Evolutionary conservation across 2,113 vertebrate species (phyloP).

Genomic region (Phylloscopus trochilus): DNA sequence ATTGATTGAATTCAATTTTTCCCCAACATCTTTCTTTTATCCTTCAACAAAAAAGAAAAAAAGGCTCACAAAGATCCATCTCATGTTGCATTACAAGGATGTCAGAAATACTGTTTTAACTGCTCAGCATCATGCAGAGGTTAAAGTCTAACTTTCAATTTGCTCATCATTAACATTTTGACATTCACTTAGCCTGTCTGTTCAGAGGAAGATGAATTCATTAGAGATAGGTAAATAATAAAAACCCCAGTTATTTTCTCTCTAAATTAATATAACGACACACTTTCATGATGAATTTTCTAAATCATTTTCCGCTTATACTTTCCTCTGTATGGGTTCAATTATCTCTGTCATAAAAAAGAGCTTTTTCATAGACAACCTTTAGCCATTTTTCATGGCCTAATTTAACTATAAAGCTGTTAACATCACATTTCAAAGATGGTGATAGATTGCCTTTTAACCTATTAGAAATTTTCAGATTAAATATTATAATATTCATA

Average conservation of each 20-base stretch:
- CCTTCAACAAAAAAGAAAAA: background rate
- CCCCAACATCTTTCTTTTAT: conserved; percentile 21
- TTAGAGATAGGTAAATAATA: conserved; percentile 72
- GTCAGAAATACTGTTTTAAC: conserved; percentile 43
- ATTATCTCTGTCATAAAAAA: conserved; percentile 79
- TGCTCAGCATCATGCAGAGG: conserved; percentile 1
- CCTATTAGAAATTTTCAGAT: conserved; percentile 64
- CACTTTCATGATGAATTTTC: conserved; percentile 72
- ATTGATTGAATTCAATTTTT: conserved; percentile 24
- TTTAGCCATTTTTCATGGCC: conserved; percentile 74
- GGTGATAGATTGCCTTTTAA: conserved; percentile 70
- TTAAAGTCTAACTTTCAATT: conserved; percentile 59
- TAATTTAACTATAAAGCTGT: conserved; percentile 73
- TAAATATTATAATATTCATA: conserved; percentile 68
- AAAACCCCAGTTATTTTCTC: conserved; percentile 56
- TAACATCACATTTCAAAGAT: conserved; percentile 67
- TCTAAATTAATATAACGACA: conserved; percentile 73
- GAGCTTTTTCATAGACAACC: conserved; percentile 61
- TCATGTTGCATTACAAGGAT: conserved; percentile 27
- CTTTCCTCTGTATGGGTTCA: conserved; percentile 72
- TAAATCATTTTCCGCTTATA: conserved; percentile 72
- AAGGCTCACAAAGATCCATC: background rate
- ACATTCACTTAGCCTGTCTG: conserved; percentile 40
- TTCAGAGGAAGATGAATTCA: conserved; percentile 59
- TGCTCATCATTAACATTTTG: conserved; percentile 60